Base-by-base conservation (phyloP, 2,113 vertebrate genomes). In the Neoarius graeffei region DNA sequence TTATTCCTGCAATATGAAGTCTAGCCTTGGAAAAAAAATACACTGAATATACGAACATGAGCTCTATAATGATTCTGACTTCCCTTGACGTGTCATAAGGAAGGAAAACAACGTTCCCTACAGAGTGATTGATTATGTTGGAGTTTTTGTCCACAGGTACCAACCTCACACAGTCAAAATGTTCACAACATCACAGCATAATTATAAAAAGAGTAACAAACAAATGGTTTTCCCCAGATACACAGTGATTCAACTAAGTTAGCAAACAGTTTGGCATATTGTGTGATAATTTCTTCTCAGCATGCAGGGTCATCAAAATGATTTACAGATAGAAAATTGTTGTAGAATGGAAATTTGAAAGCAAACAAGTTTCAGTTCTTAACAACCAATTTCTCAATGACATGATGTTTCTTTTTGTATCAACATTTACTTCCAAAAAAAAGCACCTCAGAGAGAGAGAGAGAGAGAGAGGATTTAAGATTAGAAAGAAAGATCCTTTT, bases 271-370 rank as follows among this genome's bases (percentile, higher is more conserved):
- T 50, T 86, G 42, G 48, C 13, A 76, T 69, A 60, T 59, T 80
- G 52, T 67, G 76, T 25, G 85, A 67, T 86, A 67, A 80, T 86
- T 86, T 69, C 48, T 67, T 81, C 74, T 35, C 85, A 66, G 74
- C 19, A 54, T 80, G 85, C 5, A 19, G 60, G 23, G 35, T 86
- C 60, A 57, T 67, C 62, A 79, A 77, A 77, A 66, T 66, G 60
- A 86, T 86, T 86, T 86, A 79, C 59, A 52, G 85, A 80, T 54
- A n/a, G 76, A 67, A 69, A 86, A 66, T 20, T 42, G 27, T 42
- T 79, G 5, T 30, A 54, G 17, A 57, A n/a, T 17, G 62, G 30
- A 86, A 86, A 66, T 56, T 56, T 54, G 76, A 14, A 66, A 20
- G 42, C 50, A 79, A 86, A 67, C 52, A 81, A 69, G 30, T 66